Evolutionary conservation across 2,797 vertebrate genomes (phyloP).

Genomic region (Pelodytes ibericus): DNA sequence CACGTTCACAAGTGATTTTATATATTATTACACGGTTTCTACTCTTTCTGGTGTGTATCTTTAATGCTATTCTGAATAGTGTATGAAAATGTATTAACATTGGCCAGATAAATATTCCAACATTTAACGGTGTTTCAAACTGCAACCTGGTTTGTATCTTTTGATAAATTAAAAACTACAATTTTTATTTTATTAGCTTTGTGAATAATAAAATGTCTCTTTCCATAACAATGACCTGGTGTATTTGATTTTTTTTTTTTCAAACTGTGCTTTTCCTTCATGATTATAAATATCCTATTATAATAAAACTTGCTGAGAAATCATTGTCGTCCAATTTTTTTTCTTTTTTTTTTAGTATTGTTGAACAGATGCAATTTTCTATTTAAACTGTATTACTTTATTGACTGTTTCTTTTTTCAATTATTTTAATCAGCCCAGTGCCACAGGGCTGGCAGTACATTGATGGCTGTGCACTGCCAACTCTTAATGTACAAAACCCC

Average conservation of each 20-base stretch:
- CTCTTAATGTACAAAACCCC: slow-evolving; percentile 3
- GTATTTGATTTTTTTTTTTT: slow-evolving; percentile 27
- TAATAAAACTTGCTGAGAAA: slow-evolving; percentile 29
- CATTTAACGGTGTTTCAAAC: no score
- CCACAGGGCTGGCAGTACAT: slow-evolving; percentile 22
- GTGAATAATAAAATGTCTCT: not conserved
- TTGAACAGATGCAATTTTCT: slow-evolving; percentile 44
- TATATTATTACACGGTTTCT: no score
- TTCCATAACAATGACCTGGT: not conserved
- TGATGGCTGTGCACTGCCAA: slow-evolving; percentile 23
- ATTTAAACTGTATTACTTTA: slow-evolving; percentile 36
- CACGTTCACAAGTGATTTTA: no score
- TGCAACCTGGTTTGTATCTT: no score
- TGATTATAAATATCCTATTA: slow-evolving; percentile 41
- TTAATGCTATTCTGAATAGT: no score
- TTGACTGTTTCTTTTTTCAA: slow-evolving; percentile 36
- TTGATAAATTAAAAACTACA: not conserved
- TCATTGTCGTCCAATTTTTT: slow-evolving; percentile 41
- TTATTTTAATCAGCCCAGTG: slow-evolving; percentile 44
- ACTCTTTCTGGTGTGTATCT: no score
- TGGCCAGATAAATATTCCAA: no score
- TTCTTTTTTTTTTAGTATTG: slow-evolving; percentile 23
- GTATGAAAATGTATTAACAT: no score
- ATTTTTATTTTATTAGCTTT: not conserved
- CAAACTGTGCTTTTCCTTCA: slow-evolving; percentile 31